These are phyloP conservation scores for Rhagonycha fulva DNA, from an alignment of 2,888 invertebrate species.

Conservation along the genomic window DNA sequence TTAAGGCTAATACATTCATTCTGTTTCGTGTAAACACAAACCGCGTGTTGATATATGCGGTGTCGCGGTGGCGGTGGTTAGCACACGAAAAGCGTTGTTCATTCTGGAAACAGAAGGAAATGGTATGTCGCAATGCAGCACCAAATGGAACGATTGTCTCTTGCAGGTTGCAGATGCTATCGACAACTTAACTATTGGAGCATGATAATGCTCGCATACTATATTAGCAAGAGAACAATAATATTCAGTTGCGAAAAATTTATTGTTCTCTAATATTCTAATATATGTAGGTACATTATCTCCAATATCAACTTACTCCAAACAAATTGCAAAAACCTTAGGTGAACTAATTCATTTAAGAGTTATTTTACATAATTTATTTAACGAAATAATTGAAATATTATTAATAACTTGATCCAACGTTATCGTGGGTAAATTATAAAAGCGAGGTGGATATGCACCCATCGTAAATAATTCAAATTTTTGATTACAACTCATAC, in stretches of 20 bases:
- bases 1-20: constrained; percentile 48
- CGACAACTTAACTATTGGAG: constrained; percentile 35
- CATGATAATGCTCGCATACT: not conserved
- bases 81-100: constrained; percentile 31
- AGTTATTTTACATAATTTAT: no score
- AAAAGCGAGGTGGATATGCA: not conserved
- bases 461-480: not conserved
- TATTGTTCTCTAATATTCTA: no score
- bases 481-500: not conserved
- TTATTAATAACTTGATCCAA: not conserved
- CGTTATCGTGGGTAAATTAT: not conserved
- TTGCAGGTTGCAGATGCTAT: constrained; percentile 37
- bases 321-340: no score
- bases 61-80: constrained; percentile 26
- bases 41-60: constrained; percentile 35
- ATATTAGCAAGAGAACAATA: not conserved
- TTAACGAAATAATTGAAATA: no score
- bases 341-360: no score
- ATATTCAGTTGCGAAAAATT: not conserved
- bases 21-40: constrained; percentile 45
- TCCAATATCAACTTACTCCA: no score
- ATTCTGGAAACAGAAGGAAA: constrained; percentile 13
- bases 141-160: constrained; percentile 13
- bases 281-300: no score
- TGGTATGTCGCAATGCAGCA: constrained; percentile 27